Evolutionary conservation across 2,888 invertebrate species (phyloP).

Genomic region (Pandemis corylana): DNA sequence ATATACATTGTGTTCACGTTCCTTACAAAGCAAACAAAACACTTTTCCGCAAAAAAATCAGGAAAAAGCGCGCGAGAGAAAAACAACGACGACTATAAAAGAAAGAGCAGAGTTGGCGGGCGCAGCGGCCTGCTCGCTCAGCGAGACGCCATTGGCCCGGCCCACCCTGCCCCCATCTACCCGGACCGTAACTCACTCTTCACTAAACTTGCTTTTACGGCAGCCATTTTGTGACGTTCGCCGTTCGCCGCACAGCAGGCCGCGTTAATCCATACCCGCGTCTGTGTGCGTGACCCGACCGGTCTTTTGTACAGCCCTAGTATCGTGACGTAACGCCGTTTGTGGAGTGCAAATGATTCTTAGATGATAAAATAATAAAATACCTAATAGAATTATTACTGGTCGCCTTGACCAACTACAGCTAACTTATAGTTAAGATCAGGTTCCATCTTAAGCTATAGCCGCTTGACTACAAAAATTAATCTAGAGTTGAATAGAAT

Average conservation of each 20-base stretch:
- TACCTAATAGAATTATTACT: constrained; percentile 13
- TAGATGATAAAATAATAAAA: constrained; percentile 15
- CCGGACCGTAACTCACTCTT: constrained; percentile 82
- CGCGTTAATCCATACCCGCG: constrained; percentile 73
- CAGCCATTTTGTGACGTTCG: constrained; percentile 85
- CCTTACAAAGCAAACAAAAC: constrained; percentile 82
- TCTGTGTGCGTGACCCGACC: constrained; percentile 71
- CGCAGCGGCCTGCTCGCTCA: constrained; percentile 73
- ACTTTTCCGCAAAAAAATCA: constrained; percentile 74
- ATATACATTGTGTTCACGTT: constrained; percentile 72
- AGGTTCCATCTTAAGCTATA: not conserved
- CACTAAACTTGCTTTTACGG: constrained; percentile 81
- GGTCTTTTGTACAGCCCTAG: constrained; percentile 46
- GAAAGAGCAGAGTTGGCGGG: constrained; percentile 83
- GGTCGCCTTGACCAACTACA: not conserved
- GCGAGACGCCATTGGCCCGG: constrained; percentile 76
- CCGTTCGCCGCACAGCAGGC: constrained; percentile 80
- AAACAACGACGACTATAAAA: constrained; percentile 82
- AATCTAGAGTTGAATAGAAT: not conserved
- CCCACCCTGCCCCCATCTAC: constrained; percentile 53
- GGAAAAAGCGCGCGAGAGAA: constrained; percentile 82
- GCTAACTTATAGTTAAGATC: constrained; percentile 5
- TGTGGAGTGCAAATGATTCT: constrained; percentile 17
- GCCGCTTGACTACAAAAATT: not conserved
- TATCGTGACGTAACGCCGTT: constrained; percentile 29